Base-by-base conservation (phyloP, 2,888 invertebrate species). In the Isotomurus palustris region DNA sequence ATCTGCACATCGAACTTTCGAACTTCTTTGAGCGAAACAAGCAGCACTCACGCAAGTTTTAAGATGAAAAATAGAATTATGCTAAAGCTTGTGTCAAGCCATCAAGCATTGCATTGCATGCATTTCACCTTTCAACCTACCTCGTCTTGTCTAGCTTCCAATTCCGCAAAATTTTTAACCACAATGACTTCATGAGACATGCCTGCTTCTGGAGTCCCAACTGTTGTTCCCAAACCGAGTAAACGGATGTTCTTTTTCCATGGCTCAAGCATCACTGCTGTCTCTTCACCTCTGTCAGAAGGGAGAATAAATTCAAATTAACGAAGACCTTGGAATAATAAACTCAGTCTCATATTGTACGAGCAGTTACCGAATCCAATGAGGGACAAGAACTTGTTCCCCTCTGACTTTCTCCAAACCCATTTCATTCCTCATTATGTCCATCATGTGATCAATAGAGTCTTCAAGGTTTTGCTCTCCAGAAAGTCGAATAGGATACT, bases 361-460 rank as follows among this genome's bases (percentile, higher is more conserved):
- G n/a, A n/a, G n/a, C 49, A 55, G 53, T n/a, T 63, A 72, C 72
- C 72, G 66, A 41, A 67, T 68, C 73, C 72, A 74, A 36, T 71
- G 68, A 2, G 73, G 73, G 28, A 73, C 72, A 22, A 62, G 52
- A 2, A 75, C 78, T 19, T 71, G 62, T 69, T 79, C 78, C 2
- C 74, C 75, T 63, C 75, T 75, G 5, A 78, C 78, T 55, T 74
- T 76, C 24, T 75, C 73, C 35, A 76, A 65, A 8, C 73, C 73
- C 12, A 14, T 19, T 58, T 73, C 73, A 17, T 58, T 58, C 17
- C 51, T 59, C 51, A 67, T 64, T 38, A 74, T 67, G 2, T 71
- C 58, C 48, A 76, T 57, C 73, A 77, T 73, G 67, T 74, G 76
- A 64, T 77, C 76, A 50, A 78, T 77, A 14, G 76, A 71, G 58